These are phyloP conservation scores for Drosophila oshimai DNA, from an alignment of 1,140 invertebrate genomes.

Conservation along the genomic window DNA sequence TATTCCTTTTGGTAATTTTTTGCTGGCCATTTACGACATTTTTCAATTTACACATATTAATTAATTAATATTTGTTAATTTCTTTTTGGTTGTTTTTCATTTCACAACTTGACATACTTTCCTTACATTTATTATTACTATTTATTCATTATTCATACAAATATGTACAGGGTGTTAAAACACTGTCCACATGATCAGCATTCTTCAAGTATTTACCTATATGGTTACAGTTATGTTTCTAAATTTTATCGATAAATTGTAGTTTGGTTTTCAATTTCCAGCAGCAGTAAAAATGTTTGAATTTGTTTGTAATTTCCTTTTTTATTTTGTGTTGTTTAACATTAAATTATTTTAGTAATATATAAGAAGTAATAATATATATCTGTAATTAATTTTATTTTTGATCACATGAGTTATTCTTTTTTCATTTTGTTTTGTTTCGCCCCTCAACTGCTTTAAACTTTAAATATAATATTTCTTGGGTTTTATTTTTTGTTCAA, in stretches of 20 bases:
- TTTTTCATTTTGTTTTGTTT: slow-evolving; percentile 34
- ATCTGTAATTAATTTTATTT: slow-evolving; percentile 69
- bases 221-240: slow-evolving; percentile 52
- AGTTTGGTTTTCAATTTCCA: slow-evolving; percentile 38
- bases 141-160: slow-evolving; percentile 58
- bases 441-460: slow-evolving; percentile 21
- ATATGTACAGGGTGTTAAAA: slow-evolving; percentile 58
- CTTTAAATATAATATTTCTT: slow-evolving; percentile 51
- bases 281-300: slow-evolving; percentile 50
- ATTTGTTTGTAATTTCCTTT: slow-evolving; percentile 10
- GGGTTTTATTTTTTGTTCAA: slow-evolving; percentile 1
- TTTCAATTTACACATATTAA: slow-evolving; percentile 58
- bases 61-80: slow-evolving; percentile 35
- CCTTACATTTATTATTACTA: slow-evolving; percentile 30
- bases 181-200: background rate
- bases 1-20: slow-evolving; percentile 34
- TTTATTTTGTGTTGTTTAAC: slow-evolving; percentile 23
- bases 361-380: slow-evolving; percentile 51
- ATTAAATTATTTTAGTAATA: slow-evolving; percentile 65
- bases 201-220: slow-evolving; percentile 21
- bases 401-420: slow-evolving; percentile 75
- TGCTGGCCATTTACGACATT: slow-evolving; percentile 56
- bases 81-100: slow-evolving; percentile 50
- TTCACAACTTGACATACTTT: slow-evolving; percentile 58
- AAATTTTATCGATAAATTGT: slow-evolving; percentile 48